These are phyloP conservation scores for Cryptotermes secundus DNA, from an alignment of 1,140 invertebrate genomes.

Conservation along the genomic window DNA sequence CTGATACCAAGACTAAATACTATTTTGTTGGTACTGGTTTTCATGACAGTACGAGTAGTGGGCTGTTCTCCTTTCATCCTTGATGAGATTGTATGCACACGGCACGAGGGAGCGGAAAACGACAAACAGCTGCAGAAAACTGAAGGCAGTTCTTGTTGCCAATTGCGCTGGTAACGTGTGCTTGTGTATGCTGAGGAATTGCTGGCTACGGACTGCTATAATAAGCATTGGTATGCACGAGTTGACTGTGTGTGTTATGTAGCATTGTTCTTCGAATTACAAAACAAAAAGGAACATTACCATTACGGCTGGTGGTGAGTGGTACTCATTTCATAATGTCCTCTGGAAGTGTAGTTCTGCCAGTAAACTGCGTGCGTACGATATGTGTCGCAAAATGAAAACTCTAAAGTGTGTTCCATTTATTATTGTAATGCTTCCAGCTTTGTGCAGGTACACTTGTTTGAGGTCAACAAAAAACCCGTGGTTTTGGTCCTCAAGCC, in stretches of 20 bases:
- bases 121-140: no score
- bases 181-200: background rate
- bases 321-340: background rate
- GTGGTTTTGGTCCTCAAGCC: no score
- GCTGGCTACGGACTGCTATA: background rate
- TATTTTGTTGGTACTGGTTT: no score
- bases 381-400: background rate
- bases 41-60: no score
- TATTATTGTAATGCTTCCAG: no score
- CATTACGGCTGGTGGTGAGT: background rate
- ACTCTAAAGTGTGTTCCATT: no score
- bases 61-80: no score
- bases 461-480: no score
- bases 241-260: background rate
- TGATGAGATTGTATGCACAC: no score
- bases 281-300: background rate
- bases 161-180: background rate
- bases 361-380: background rate
- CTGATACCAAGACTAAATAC: no score
- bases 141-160: background rate
- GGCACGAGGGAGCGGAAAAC: no score
- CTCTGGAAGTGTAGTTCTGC: background rate
- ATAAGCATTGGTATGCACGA: background rate
- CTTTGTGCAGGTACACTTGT: no score
- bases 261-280: background rate